Base-by-base conservation (phyloP, 2,797 vertebrate species). In the Menidia menidia region DNA sequence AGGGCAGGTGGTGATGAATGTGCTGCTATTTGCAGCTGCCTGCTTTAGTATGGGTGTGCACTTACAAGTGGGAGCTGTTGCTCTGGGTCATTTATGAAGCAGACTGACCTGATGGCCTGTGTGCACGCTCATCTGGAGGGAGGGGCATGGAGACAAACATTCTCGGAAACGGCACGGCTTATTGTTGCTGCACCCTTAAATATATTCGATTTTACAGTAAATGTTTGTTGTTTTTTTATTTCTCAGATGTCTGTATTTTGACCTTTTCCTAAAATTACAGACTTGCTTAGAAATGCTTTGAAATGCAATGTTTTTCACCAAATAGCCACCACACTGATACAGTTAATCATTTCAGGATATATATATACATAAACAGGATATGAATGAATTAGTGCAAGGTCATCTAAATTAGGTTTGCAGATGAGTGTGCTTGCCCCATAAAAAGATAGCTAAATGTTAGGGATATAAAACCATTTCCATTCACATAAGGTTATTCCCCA, bases 1-100 rank as follows among this genome's bases (percentile, higher is more conserved):
- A 72, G 71, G 78, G 77, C 71, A 81, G 85, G 81, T 80, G 60
- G 57, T 85, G 88, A 92, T 89, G 81, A 87, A 92, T 92, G 87
- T 76, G 83, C 72, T 82, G 83, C 87, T 92, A 89, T 92, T 92
- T 88, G 61, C 82, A 85, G 80, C 77, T 68, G 45, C 35, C 47
- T 63, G 80, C 70, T 64, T 50, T 70, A 43, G 62, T 32, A 15
- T 30, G 61, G 33, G 80, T 41, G 83, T 78, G 77, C 60, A 64
- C 57, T 57, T 56, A 33, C 68, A 75, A 75, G 83, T 73, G 83
- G 68, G 80, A 79, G 84, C 64, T 75, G 57, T 64, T 53, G 70
- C 77, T 81, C 53, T 58, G 80, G 85, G 87, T 88, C 80, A 87
- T 87, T 81, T 84, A 81, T 84, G 73, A 85, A 80, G 63, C 73